These are phyloP conservation scores for Synergus gifuensis DNA, from an alignment of 2,888 invertebrate genomes.

Conservation along the genomic window DNA sequence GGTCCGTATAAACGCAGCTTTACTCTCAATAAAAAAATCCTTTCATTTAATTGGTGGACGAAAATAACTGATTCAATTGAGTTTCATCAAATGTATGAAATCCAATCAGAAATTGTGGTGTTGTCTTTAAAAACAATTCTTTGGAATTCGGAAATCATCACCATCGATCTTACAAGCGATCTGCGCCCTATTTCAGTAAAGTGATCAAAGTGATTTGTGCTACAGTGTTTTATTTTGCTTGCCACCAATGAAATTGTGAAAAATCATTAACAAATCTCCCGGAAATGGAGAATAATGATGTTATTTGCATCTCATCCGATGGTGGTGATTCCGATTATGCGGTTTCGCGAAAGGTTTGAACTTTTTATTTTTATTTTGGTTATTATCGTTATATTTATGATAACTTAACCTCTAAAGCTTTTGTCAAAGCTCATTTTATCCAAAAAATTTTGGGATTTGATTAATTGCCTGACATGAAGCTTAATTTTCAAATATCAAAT, in stretches of 20 bases:
- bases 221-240: not conserved
- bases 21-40: no score
- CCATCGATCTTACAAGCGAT: not conserved
- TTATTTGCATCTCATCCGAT: constrained; percentile 66
- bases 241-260: not conserved
- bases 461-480: not conserved
- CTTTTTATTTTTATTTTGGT: not conserved
- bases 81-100: not conserved
- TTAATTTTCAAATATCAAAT: not conserved
- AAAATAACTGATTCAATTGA: not conserved
- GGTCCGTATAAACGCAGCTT: no score
- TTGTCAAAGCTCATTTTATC: not conserved
- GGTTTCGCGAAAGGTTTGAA: constrained; percentile 56
- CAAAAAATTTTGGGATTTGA: not conserved
- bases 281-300: constrained; percentile 47
- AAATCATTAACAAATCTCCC: not conserved
- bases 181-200: no score
- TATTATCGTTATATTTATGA: not conserved
- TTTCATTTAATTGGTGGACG: not conserved
- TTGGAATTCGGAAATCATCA: not conserved
- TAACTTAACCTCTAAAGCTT: not conserved
- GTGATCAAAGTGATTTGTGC: no score
- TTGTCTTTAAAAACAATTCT: not conserved
- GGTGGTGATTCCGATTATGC: constrained; percentile 51
- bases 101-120: not conserved